Evolutionary conservation across 2,888 invertebrate genomes (phyloP).

Genomic region (Trichacis sp.): DNA sequence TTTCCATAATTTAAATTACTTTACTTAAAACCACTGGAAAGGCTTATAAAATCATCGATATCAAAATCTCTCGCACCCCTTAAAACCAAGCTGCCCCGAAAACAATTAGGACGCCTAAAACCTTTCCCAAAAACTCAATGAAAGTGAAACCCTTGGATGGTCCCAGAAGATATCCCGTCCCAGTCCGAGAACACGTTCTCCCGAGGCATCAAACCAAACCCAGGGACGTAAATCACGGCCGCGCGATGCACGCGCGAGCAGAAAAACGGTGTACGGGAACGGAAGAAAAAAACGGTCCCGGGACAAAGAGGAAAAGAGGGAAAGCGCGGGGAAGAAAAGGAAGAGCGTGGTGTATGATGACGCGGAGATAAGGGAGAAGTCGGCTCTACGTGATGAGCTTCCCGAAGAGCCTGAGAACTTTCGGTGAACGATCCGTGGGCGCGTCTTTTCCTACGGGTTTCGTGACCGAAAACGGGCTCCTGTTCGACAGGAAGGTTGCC

Average conservation of each 20-base stretch:
- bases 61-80: no score
- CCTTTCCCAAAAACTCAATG: no score
- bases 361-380: conserved; percentile 68
- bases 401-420: conserved; percentile 68
- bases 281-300: conserved; percentile 34
- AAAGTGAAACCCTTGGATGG: background rate
- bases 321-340: conserved; percentile 36
- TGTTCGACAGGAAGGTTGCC: conserved; percentile 29
- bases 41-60: no score
- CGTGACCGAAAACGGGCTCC: conserved; percentile 11
- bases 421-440: conserved; percentile 52
- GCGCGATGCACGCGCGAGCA: conserved; percentile 44
- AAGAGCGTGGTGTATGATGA: conserved; percentile 61
- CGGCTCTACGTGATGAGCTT: conserved; percentile 67
- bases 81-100: no score
- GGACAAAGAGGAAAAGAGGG: conserved; percentile 39
- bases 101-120: no score
- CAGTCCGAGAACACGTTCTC: conserved; percentile 29
- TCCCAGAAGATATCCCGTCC: background rate
- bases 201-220: conserved; percentile 53
- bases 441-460: conserved; percentile 29
- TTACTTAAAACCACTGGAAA: no score
- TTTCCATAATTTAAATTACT: no score
- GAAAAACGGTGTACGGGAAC: conserved; percentile 34
- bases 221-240: conserved; percentile 62